These are phyloP conservation scores for Patella caerulea DNA, from an alignment of 2,888 invertebrate genomes.

Conservation along the genomic window DNA sequence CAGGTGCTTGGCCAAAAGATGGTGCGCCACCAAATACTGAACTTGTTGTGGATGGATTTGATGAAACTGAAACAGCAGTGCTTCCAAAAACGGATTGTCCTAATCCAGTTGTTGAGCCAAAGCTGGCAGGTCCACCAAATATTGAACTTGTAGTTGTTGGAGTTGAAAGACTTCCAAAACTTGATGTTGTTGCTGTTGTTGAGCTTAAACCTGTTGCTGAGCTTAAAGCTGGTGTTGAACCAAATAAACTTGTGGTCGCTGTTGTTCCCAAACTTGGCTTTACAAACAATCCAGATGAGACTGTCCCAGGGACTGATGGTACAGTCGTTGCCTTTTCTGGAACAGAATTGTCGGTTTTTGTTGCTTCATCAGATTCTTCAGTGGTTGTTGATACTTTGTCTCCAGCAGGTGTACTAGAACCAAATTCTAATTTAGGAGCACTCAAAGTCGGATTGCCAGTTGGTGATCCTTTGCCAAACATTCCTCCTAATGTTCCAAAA, in stretches of 20 bases:
- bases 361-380: not conserved
- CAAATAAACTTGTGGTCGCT: conserved; percentile 8
- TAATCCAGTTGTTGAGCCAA: conserved; percentile 14
- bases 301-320: conserved; percentile 33
- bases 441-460: not conserved
- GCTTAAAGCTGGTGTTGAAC: conserved; percentile 1
- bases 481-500: conserved; percentile 2
- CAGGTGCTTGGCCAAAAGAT: conserved; percentile 26
- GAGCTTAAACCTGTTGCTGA: conserved; percentile 11
- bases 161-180: not conserved
- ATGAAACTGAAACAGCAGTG: conserved; percentile 29
- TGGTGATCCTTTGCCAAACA: conserved; percentile 27
- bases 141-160: conserved; percentile 11
- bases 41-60: conserved; percentile 17
- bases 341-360: not conserved
- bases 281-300: conserved; percentile 33
- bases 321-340: conserved; percentile 8
- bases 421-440: not conserved
- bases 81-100: conserved; percentile 16
- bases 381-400: conserved; percentile 18
- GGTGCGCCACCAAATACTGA: not conserved
- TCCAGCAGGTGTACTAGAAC: conserved; percentile 15
- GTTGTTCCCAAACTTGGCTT: conserved; percentile 17
- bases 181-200: conserved; percentile 12
- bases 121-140: conserved; percentile 26